Conservation (phyloP, 1,140 invertebrate genomes). For the Dinothrombium tinctorium region DNA sequence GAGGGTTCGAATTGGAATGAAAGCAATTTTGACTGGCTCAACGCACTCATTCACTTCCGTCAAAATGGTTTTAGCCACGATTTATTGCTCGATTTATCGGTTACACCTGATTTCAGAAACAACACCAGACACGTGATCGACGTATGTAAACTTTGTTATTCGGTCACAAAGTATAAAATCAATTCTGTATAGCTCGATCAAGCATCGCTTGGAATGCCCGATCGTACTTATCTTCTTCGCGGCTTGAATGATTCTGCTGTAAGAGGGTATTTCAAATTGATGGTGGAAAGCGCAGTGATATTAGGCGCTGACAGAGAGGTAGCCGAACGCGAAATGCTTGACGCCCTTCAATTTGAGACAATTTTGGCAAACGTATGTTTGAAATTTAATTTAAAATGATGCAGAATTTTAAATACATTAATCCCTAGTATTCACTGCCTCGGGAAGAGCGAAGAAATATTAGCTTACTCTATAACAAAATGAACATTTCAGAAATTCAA, state of each 20-base stretch:
- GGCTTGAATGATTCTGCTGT: slow-evolving; percentile 22
- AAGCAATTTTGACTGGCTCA: slow-evolving; percentile 45
- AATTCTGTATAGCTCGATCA: slow-evolving; percentile 91
- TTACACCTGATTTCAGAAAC: slow-evolving; percentile 69
- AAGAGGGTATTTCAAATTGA: slow-evolving; percentile 25
- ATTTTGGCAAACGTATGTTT: slow-evolving; percentile 63
- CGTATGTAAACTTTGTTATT: slow-evolving; percentile 24
- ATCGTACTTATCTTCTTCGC: slow-evolving; percentile 66
- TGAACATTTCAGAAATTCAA: slow-evolving; percentile 48
- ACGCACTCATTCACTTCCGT: slow-evolving; percentile 54
- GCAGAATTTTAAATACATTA: background rate
- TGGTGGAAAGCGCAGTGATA: slow-evolving; percentile 50
- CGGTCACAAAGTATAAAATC: too few relatives aligned
- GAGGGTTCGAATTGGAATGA: slow-evolving; percentile 39
- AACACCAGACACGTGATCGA: slow-evolving; percentile 51
- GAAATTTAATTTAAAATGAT: background rate
- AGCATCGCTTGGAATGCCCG: slow-evolving; percentile 52
- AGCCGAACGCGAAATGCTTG: slow-evolving; percentile 51
- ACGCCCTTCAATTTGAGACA: slow-evolving; percentile 74
- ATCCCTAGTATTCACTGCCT: slow-evolving; percentile 27
- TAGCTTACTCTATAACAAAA: slow-evolving; percentile 68
- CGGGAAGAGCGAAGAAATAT: slow-evolving; percentile 72
- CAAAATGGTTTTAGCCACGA: slow-evolving; percentile 57
- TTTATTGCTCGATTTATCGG: slow-evolving; percentile 75
- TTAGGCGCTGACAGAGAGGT: slow-evolving; percentile 46